phyloP scores from a whole-genome alignment of 2,797 vertebrate genomes.

The Vespertilio murinus region DNA sequence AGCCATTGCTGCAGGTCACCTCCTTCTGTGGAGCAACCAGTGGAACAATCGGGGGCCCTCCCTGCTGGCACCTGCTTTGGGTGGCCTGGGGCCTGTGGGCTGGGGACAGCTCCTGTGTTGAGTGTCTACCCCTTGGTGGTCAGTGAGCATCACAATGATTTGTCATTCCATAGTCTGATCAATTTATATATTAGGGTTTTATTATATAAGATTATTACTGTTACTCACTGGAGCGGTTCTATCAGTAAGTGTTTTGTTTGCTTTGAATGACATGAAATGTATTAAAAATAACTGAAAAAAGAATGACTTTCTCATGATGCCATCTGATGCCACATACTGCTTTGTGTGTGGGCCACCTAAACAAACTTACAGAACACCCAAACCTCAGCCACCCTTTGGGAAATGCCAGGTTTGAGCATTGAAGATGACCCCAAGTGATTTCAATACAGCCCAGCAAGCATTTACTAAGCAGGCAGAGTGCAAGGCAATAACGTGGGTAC shows the following conservation, averaged over 20 bases:
- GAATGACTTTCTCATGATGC: neutral
- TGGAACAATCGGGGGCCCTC: too few relatives aligned
- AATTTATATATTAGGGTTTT: too few relatives aligned
- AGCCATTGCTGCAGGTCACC: too few relatives aligned
- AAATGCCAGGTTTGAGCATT: neutral
- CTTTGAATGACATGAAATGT: neutral
- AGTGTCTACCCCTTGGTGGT: too few relatives aligned
- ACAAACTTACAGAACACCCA: neutral
- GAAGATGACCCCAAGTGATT: neutral
- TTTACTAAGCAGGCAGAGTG: neutral
- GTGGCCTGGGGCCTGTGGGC: too few relatives aligned
- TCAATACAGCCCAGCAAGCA: neutral
- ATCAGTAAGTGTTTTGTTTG: neutral
- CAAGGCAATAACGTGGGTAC: fast-evolving
- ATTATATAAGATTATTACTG: neutral
- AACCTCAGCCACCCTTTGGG: neutral
- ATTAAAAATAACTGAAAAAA: neutral
- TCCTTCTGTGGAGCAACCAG: too few relatives aligned
- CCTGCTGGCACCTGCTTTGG: too few relatives aligned
- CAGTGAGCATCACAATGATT: too few relatives aligned
- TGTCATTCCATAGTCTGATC: too few relatives aligned
- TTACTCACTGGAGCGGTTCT: too few relatives aligned
- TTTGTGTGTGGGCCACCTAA: neutral
- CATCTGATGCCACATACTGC: too few relatives aligned
- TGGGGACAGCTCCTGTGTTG: too few relatives aligned